phyloP scores from a whole-genome alignment of 1,140 invertebrate genomes.

The Drosophila erecta region DNA sequence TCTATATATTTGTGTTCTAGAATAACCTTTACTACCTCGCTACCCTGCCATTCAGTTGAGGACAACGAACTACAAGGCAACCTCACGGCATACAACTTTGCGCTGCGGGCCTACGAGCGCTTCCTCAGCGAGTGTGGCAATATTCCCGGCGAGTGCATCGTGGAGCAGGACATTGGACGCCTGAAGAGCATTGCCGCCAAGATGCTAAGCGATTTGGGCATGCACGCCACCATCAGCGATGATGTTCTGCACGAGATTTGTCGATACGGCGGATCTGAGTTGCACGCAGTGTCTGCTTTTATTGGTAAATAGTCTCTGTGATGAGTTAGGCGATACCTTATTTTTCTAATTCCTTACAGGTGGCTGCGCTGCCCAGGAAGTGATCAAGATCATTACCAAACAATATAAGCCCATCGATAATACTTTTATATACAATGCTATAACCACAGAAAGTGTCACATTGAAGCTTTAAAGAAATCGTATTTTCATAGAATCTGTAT shows the following conservation, averaged over 20 bases:
- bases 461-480: slow-evolving; percentile 71
- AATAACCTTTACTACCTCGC: background rate
- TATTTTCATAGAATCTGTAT: slow-evolving; percentile 2
- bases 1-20: background rate
- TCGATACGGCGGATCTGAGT: slow-evolving; percentile 95
- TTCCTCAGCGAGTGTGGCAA: slow-evolving; percentile 95
- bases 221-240: slow-evolving; percentile 92
- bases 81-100: slow-evolving; percentile 95
- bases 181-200: slow-evolving; percentile 92
- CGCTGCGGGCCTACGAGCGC: slow-evolving; percentile 95
- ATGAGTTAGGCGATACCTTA: too few species aligned
- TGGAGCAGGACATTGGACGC: slow-evolving; percentile 95
- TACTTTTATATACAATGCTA: slow-evolving; percentile 97
- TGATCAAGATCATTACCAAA: slow-evolving; percentile 98
- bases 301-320: slow-evolving; percentile 86
- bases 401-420: slow-evolving; percentile 99
- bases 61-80: slow-evolving; percentile 89
- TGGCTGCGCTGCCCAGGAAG: slow-evolving; percentile 97
- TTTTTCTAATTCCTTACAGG: slow-evolving; percentile 84
- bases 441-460: slow-evolving; percentile 93
- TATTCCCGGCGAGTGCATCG: slow-evolving; percentile 95
- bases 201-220: slow-evolving; percentile 94
- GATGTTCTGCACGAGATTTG: slow-evolving; percentile 98
- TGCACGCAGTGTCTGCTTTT: slow-evolving; percentile 98
- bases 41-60: slow-evolving; percentile 53